Evolutionary conservation across 2,797 vertebrate genomes (phyloP).

Genomic region (Poeciliopsis turneri): DNA sequence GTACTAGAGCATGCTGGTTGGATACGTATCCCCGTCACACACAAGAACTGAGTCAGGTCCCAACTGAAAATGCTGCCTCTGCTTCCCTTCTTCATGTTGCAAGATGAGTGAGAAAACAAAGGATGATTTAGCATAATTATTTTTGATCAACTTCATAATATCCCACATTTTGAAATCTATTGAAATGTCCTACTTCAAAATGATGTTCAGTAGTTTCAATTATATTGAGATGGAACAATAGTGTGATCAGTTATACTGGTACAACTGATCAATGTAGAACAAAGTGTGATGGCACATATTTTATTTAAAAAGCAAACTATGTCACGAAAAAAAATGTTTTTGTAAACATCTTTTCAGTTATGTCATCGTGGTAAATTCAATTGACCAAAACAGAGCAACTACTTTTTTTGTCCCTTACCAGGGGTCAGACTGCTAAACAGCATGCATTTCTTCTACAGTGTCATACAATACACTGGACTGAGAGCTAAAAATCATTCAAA

Average conservation of each 20-base stretch:
- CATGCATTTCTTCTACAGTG: neutral
- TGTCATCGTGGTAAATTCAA: neutral
- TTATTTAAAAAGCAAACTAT: neutral
- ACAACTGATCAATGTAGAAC: neutral
- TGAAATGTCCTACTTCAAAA: neutral
- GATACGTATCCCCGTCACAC: neutral
- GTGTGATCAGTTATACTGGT: neutral
- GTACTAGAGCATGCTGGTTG: conserved; percentile 5
- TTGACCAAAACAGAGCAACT: neutral
- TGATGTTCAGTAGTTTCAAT: conserved; percentile 10
- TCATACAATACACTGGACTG: neutral
- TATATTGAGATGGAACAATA: neutral
- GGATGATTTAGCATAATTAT: neutral
- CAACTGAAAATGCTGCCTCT: neutral
- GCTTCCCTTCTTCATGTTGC: neutral
- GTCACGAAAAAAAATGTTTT: neutral
- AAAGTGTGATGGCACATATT: neutral
- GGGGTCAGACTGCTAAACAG: neutral
- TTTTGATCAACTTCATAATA: neutral
- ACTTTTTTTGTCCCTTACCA: neutral
- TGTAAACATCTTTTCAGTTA: neutral
- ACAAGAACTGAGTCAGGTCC: conserved; percentile 2
- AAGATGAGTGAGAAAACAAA: conserved; percentile 3
- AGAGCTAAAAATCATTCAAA: neutral
- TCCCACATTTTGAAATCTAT: conserved; percentile 3